Evolutionary conservation across 2,113 vertebrate genomes (phyloP), one percentile per base, ranked within the genome.

Genomic region (Labeo catla): DNA sequence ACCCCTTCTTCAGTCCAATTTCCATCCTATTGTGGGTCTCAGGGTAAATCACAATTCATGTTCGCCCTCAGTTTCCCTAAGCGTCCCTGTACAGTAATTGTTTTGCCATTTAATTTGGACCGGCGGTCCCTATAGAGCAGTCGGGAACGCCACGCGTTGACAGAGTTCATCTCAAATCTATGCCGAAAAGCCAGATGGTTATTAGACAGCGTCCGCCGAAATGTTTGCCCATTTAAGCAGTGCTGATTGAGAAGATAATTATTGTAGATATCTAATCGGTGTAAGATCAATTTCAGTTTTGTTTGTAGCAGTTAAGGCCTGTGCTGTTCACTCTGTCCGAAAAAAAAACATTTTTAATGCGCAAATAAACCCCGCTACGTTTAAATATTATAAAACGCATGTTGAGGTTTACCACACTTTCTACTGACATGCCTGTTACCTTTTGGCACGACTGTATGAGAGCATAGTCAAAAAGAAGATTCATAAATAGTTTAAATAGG

Each of bases 51-150:
- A 93, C 92, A 94, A 94, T 96, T 95, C 94, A 93, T 94, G 92
- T 93, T 92, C 93, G 70, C 94, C 93, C 93, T 92, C 92, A 90
- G 92, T 94, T 94, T 86, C 23, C 63, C 49, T 68, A 93, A 94
- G 90, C 86, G 47, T 83, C 92, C 91, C 86, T 95, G 93, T 95
- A 88, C 94, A 93, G 50, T 87, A 95, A 96, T 95, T 96, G 94
- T 95, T 92, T 93, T 90, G 93, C 93, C 93, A 93, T 94, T 94
- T 94, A 91, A 95, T 95, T 94, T 95, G 90, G 93, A 93, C 92
- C 90, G 88, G 52, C 36, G 65, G 93, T 95, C 94, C 95, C 96
- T 90, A 90, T 95, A 94, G 94, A 95, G 93, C 93, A 92, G 93
- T 94, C 93, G 65, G 78, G 84, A 95, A 95, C 92, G 93, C 94